A percentile compares a stretch with the other conserved stretches of the same genome.
Evolutionary conservation across 2,888 invertebrate genomes (phyloP).

Genomic region (Trachelus troglodyta): DNA sequence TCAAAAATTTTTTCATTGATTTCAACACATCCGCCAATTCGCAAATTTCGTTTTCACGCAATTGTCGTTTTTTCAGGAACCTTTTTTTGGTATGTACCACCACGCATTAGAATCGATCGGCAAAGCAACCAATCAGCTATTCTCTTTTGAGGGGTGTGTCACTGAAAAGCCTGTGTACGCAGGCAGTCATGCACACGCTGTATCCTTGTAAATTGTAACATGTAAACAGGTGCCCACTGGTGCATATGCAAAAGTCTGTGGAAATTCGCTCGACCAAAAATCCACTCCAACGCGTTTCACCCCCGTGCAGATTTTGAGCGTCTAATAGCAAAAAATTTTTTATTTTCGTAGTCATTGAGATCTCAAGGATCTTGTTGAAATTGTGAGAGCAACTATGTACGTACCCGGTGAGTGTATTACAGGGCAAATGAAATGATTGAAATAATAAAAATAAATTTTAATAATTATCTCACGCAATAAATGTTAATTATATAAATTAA

Average conservation of each 20-base stretch:
- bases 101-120: neutral
- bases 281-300: neutral
- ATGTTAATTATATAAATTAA: neutral
- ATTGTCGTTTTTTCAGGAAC: neutral
- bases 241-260: neutral
- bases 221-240: neutral
- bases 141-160: neutral
- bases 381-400: neutral
- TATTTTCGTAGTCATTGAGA: neutral
- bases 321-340: neutral
- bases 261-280: neutral
- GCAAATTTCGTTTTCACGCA: neutral
- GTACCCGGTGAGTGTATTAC: neutral
- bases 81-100: neutral
- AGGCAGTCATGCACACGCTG: neutral
- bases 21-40: neutral
- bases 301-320: neutral
- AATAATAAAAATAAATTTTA: neutral
- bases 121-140: neutral
- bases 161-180: neutral
- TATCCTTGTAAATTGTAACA: neutral
- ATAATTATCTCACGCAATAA: neutral
- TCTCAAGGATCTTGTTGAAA: neutral
- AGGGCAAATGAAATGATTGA: neutral
- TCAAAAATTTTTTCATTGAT: neutral